Conservation (phyloP, 2,113 vertebrate genomes). For the Sterrhoptilus dennistouni region DNA sequence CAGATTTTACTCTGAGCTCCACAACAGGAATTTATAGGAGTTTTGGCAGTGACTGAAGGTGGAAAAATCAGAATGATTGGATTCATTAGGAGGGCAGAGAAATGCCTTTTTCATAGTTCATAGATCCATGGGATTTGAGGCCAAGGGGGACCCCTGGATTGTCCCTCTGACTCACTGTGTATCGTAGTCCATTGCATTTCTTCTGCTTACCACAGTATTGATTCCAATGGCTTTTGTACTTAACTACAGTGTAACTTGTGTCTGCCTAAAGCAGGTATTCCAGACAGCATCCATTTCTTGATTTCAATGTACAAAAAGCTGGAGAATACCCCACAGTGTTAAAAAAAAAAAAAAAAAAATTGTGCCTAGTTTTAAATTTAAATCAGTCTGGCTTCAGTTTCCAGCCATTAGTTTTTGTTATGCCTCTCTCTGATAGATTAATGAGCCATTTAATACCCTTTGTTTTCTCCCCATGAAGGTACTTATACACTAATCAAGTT, state of each 20-base stretch:
- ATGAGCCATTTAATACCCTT: slow-evolving; percentile 59
- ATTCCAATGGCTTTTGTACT: neutral
- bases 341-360: neutral
- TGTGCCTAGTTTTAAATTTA: slow-evolving; percentile 22
- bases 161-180: neutral
- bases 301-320: neutral
- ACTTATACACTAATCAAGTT: slow-evolving; percentile 57
- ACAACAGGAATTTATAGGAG: neutral
- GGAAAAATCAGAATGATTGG: neutral
- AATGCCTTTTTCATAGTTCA: neutral
- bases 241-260: neutral
- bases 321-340: neutral
- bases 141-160: neutral
- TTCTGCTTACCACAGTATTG: neutral
- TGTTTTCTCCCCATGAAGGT: slow-evolving; percentile 52
- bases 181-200: accelerated
- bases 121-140: neutral
- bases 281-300: neutral
- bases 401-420: slow-evolving; percentile 56
- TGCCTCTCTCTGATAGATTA: slow-evolving; percentile 45
- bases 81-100: neutral
- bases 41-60: neutral
- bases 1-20: neutral
- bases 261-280: neutral
- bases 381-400: slow-evolving; percentile 28